These are phyloP conservation scores for Anoplius nigerrimus DNA, from an alignment of 2,888 invertebrate genomes.

Conservation along the genomic window DNA sequence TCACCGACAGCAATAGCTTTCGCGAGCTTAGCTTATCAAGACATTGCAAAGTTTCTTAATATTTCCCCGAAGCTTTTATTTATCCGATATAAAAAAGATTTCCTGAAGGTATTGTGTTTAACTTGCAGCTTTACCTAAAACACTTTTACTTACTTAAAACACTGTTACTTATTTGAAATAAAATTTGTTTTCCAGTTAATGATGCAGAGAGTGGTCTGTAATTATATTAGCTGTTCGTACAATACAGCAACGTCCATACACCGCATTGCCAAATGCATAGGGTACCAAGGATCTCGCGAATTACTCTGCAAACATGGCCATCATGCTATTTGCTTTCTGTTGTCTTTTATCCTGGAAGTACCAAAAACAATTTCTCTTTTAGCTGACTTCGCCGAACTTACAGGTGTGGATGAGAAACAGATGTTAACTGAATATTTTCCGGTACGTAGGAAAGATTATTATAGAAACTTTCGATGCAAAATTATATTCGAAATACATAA, in stretches of 20 bases:
- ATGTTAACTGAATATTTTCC: conserved; percentile 79
- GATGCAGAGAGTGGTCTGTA: conserved; percentile 79
- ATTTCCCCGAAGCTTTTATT: conserved; percentile 79
- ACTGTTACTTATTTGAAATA: not conserved
- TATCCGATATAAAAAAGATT: conserved; percentile 80
- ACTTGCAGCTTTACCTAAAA: too few species aligned
- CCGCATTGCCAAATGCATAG: conserved; percentile 81
- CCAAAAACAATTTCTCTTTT: conserved; percentile 80
- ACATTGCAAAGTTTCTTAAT: conserved; percentile 78
- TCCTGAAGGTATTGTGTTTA: conserved; percentile 63
- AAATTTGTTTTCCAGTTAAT: conserved; percentile 67
- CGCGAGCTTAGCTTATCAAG: conserved; percentile 78
- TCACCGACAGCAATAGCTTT: conserved; percentile 76
- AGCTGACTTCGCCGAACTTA: conserved; percentile 79
- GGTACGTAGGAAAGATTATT: conserved; percentile 46
- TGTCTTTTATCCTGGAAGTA: conserved; percentile 78
- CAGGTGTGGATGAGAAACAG: conserved; percentile 78
- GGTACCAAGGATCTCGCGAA: conserved; percentile 82
- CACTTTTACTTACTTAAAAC: conserved; percentile 2
- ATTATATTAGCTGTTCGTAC: conserved; percentile 77
- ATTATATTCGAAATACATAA: not conserved
- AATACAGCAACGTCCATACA: conserved; percentile 79
- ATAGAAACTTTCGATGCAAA: conserved; percentile 5
- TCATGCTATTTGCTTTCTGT: conserved; percentile 81
- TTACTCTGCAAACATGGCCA: conserved; percentile 83